Base-by-base conservation (phyloP, 2,113 vertebrate genomes). In the Heterotilapia buettikoferi region DNA sequence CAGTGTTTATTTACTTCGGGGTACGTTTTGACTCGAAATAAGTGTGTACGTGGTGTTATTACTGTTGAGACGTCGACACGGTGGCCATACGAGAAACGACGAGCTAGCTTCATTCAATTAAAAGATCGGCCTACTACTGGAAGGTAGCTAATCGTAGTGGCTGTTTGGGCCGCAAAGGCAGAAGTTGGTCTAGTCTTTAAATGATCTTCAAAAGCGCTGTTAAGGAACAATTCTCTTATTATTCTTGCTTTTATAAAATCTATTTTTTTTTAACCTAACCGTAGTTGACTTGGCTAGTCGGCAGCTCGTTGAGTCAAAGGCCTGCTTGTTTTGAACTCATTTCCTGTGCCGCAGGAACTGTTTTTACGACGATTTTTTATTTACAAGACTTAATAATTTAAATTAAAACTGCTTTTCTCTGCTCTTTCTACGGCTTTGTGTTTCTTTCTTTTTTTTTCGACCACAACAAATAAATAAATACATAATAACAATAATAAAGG, bases 91-190 rank as follows among this genome's bases (percentile, higher is more conserved):
- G 24, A 10, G 12, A 10, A 10, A 9, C 4, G 1, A 40, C 9
- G 6, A n/a, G 10, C 16, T 68, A 40, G 36, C 63, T 79, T 81
- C 63, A 87, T 87, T 90, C 76, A 90, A 53, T 36, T 7, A 13
- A 8, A 7, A 4, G 3, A 79, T 66, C 61, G 33, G 19, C 61
- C 61, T 66, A n/a, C 31, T n/a, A 2, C 59, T 19, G 29, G 29
- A 36, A 33, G 29, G 59, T 13, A 16, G n/a, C 26, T 79, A 73
- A 52, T 4, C 12, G 21, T 80, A 81, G 81, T 43, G 9, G 52
- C 2, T 26, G 24, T 18, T 59, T 68, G 2, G 11, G 4, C 29
- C 26, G 12, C 2, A 12, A 2, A 59, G 21, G 10, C 16, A 50
- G 26, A 31, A 29, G 26, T 13, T 19, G 10, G 9, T 13, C 33